Conservation (phyloP, 2,113 vertebrate species). For the Okapia johnstoni region DNA sequence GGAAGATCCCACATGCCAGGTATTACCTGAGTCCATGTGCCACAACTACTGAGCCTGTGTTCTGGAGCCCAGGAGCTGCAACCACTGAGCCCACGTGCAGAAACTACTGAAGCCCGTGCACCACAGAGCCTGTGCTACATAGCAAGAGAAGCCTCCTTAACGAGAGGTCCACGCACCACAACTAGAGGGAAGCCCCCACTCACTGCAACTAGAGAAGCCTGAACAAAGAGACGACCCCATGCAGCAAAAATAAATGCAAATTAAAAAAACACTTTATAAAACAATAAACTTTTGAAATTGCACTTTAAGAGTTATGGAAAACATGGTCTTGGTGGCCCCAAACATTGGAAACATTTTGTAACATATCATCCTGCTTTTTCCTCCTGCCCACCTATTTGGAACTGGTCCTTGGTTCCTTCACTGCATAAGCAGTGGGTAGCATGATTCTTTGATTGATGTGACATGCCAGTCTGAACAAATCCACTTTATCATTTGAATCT, state of each 20-base stretch:
- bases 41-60: neutral
- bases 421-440: rapidly evolving
- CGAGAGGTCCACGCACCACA: neutral
- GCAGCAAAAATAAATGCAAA: neutral
- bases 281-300: neutral
- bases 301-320: neutral
- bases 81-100: neutral
- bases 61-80: neutral
- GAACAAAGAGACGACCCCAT: neutral
- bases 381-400: rapidly evolving
- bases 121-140: neutral
- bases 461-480: neutral
- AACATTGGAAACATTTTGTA: neutral
- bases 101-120: neutral
- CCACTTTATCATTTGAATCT: neutral
- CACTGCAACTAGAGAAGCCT: neutral
- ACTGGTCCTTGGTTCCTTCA: too few relatives aligned
- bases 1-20: neutral
- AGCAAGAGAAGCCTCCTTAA: neutral
- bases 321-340: neutral
- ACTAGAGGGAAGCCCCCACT: neutral
- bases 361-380: rapidly evolving
- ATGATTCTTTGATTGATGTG: neutral
- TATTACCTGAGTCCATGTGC: neutral
- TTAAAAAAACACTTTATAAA: neutral